A percentile compares a stretch with the other conserved stretches of the same genome.
These are phyloP conservation scores for Mizuhopecten yessoensis DNA, from an alignment of 1,140 invertebrate genomes.

Conservation along the genomic window DNA sequence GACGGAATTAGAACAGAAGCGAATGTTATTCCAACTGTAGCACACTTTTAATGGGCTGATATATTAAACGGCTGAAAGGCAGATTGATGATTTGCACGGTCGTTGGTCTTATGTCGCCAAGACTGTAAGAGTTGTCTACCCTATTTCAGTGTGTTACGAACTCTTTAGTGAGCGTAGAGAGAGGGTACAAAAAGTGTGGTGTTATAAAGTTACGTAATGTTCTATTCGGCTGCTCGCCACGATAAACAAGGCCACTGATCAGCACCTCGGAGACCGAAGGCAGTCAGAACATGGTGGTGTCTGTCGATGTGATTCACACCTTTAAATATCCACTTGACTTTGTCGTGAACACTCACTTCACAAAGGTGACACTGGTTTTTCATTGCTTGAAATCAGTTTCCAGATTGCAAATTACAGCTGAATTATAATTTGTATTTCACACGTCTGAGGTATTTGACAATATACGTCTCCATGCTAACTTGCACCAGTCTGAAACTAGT, in stretches of 20 bases:
- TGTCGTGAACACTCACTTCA: conserved; percentile 1
- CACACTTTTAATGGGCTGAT: no score
- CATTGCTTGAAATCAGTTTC: no score
- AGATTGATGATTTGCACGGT: no score
- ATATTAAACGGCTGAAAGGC: no score
- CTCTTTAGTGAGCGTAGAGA: neutral
- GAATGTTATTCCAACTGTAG: no score
- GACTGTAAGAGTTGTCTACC: neutral
- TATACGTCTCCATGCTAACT: no score
- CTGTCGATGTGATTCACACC: neutral
- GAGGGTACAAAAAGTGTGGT: neutral
- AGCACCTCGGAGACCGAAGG: neutral
- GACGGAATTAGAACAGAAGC: no score
- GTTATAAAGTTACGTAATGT: neutral
- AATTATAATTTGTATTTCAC: no score
- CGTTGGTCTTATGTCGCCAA: no score
- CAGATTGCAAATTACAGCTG: no score
- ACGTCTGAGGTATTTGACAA: no score
- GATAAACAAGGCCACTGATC: neutral
- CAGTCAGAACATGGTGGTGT: neutral
- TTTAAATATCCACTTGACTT: neutral
- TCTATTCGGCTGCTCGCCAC: neutral
- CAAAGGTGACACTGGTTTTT: neutral
- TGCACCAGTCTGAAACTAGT: no score
- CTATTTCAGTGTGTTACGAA: neutral